A percentile compares a stretch with the other conserved stretches of the same genome.
Conservation (phyloP, 2,797 vertebrate genomes). For the Lophius americanus region DNA sequence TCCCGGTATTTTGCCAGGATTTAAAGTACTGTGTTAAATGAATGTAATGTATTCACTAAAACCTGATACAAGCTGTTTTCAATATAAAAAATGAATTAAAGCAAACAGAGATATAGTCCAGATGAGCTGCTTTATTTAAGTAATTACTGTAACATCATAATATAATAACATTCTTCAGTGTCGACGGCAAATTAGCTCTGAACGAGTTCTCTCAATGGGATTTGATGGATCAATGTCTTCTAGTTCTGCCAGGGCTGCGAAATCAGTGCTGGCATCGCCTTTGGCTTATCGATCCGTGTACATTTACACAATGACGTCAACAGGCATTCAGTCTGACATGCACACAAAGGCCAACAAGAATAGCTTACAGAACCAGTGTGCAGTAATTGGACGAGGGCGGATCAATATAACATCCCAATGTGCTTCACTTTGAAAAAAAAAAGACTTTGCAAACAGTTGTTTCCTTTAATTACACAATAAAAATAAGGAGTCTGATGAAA, state of each 20-base stretch:
- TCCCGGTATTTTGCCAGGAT: constrained; percentile 9
- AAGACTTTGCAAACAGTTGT: constrained; percentile 28
- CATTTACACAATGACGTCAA: constrained; percentile 56
- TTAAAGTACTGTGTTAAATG: constrained; percentile 15
- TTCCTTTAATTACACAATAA: constrained; percentile 14
- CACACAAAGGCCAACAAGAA: constrained; percentile 49
- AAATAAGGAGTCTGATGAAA: constrained; percentile 1
- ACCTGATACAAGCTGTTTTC: neutral
- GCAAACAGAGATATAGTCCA: constrained; percentile 13
- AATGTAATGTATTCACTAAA: constrained; percentile 14
- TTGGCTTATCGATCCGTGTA: constrained; percentile 59
- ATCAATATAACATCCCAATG: constrained; percentile 52
- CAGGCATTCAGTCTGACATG: constrained; percentile 49
- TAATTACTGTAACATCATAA: constrained; percentile 31
- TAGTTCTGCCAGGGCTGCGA: constrained; percentile 30
- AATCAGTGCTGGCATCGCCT: constrained; percentile 49
- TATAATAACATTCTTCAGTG: constrained; percentile 17
- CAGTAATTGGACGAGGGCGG: constrained; percentile 47
- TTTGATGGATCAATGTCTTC: constrained; percentile 59
- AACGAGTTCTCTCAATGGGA: constrained; percentile 35
- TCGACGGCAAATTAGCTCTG: constrained; percentile 33
- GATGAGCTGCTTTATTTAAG: constrained; percentile 29
- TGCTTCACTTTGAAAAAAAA: constrained; percentile 13
- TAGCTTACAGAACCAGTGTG: constrained; percentile 48
- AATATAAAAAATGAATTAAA: constrained; percentile 26